Conservation (phyloP, 2,888 invertebrate species). For the Amphipyra berbera region DNA sequence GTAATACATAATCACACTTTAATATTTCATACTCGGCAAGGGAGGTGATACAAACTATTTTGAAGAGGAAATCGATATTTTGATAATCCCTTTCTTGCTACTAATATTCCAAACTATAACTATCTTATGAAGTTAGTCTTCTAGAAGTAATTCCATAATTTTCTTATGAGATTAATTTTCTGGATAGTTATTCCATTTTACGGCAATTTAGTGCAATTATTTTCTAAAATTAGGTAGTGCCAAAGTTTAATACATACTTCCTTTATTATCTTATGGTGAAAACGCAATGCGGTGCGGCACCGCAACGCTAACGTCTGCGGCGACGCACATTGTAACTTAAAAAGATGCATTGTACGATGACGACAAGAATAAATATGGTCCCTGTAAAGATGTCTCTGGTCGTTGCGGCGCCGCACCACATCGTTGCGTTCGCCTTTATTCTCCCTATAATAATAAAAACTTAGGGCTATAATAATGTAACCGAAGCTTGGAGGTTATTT, state of each 20-base stretch:
- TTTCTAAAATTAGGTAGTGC: conserved; percentile 66
- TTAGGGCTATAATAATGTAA: conserved; percentile 8
- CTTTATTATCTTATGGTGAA: conserved; percentile 6
- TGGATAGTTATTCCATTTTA: conserved; percentile 13
- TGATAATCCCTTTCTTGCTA: conserved; percentile 74
- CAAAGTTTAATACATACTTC: conserved; percentile 59
- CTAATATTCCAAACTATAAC: conserved; percentile 30
- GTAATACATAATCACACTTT: conserved; percentile 12
- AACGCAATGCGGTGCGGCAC: not conserved
- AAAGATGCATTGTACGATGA: no score
- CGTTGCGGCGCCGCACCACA: not conserved
- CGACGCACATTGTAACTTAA: not conserved
- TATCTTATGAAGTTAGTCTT: conserved; percentile 15
- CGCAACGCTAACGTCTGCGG: not conserved
- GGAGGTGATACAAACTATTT: conserved; percentile 77
- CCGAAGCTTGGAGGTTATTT: conserved; percentile 50
- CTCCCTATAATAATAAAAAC: not conserved
- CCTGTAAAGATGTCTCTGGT: no score
- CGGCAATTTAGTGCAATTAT: conserved; percentile 14
- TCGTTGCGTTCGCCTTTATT: not conserved
- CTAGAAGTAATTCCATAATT: conserved; percentile 1
- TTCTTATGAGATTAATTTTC: conserved; percentile 7
- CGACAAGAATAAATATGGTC: no score
- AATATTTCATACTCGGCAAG: conserved; percentile 57
- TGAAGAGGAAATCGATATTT: conserved; percentile 72